Evolutionary conservation across 2,797 vertebrate species (phyloP).

Genomic region (Neosilurus mollespiculum): DNA sequence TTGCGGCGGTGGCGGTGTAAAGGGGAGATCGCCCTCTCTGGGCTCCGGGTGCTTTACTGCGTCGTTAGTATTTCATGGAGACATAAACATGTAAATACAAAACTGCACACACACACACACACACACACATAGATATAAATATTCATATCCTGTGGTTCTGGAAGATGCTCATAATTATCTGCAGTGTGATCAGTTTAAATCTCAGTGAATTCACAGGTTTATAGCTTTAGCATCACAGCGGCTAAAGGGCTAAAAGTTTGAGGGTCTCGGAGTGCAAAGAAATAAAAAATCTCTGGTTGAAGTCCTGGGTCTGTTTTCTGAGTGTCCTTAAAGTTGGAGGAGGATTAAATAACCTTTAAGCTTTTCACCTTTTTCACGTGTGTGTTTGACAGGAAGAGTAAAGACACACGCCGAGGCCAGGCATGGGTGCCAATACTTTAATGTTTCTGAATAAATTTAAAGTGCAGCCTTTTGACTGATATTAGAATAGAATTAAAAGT

Average conservation of each 20-base stretch:
- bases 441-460: background rate
- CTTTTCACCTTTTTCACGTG: background rate
- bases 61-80: background rate
- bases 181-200: background rate
- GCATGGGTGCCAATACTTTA: background rate
- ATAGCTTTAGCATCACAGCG: background rate
- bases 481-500: background rate
- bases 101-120: background rate
- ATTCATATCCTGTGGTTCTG: too few species aligned
- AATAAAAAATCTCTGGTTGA: background rate
- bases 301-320: background rate
- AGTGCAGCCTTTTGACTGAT: background rate
- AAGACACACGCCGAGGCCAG: background rate
- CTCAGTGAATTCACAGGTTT: background rate
- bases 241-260: background rate
- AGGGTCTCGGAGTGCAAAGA: background rate
- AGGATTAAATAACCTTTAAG: background rate
- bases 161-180: background rate
- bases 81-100: background rate
- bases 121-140: background rate
- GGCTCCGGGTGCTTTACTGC: background rate
- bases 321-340: background rate
- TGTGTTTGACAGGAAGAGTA: background rate
- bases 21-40: background rate
- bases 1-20: background rate